Evolutionary conservation across 2,888 invertebrate genomes (phyloP), one percentile per base, ranked within the genome.

Genomic region (Epinotia brunnichana): DNA sequence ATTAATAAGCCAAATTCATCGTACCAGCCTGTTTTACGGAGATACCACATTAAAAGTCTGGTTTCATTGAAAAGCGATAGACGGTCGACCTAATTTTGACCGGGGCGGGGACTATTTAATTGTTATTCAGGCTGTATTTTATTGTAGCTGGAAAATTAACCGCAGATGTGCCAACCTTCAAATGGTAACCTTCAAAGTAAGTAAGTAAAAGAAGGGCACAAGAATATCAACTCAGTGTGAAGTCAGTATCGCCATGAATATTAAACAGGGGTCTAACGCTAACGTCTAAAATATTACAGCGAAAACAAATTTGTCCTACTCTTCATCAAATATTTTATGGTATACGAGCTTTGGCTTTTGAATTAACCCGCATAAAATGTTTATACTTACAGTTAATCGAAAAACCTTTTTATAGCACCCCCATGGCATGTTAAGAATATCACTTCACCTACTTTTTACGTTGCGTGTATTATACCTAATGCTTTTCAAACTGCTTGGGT

Each of bases 201-300:
- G 2, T 41, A 21, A 67, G 39, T 19, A 54, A 21, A 19, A 67
- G 39, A 57, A 57, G 21, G 21, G 57, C 67, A 48, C 57, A 29
- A 44, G 15, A 48, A 63, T 24, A 63, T 53, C 41, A 59, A 59
- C 17, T 24, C 59, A 19, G 53, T 60, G 53, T 71, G 29, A 54
- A 66, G 64, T 66, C 24, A 35, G 35, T 35, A 17, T 48, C 57
- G 24, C 57, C 41, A 66, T 71, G 66, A 64, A 71, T 71, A 71
- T 53, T 71, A 41, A 71, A 60, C 60, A 60, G 66, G 10, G 7
- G 48, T 9, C 51, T 71, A 70, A 60, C 71, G 19, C n/a, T 53
- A 66, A 60, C 66, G 53, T n/a, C 60, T 41, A 53, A 66, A 71
- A 64, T 71, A 59, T 59, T 19, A n/a, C 66, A 29, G 35, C 11